Base-by-base conservation (phyloP, 2,888 invertebrate genomes). In the Parasteatoda lunata region DNA sequence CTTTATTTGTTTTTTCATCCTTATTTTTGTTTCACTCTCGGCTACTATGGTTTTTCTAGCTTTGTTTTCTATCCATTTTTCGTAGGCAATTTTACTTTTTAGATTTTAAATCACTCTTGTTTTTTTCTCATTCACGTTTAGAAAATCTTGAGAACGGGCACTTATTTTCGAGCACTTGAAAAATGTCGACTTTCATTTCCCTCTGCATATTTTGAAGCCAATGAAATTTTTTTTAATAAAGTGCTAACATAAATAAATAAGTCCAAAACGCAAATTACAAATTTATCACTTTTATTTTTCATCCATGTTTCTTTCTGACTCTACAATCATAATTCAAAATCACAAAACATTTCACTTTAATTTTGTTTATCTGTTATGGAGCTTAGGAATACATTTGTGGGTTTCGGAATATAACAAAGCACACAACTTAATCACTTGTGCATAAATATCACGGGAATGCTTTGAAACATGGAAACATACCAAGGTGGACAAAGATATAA, bases 271-370 rank as follows among this genome's bases (percentile, higher is more conserved):
- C 71, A 71, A 30, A 59, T 66, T 88, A 88, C 78, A 88, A 88
- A 88, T 88, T 88, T 88, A 88, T 88, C 88, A 88, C 88, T 88
- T 88, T 88, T 88, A 88, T 88, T 88, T 84, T 82, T 72, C 71
- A 79, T 77, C 78, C 54, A 69, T 88, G 51, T 88, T 71, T 87
- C 86, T 77, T 87, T 79, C 88, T 88, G 88, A 79, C 88, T 72
- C 88, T 88, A 88, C 88, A 88, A 79, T 88, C 88, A 82, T 79
- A 83, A 79, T 88, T 88, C 76, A 77, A 82, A 83, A 88, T 88
- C 88, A 83, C 83, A 82, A 80, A 88, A 71, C 79, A 48, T 79
- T 79, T 66, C 59, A 68, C 69, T 87, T 82, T 82, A 73, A 49
- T 69, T 68, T 79, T 88, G 77, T 77, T 82, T 52, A 72, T 65